Evolutionary conservation across 2,113 vertebrate genomes (phyloP).

Genomic region (Microtus pennsylvanicus): DNA sequence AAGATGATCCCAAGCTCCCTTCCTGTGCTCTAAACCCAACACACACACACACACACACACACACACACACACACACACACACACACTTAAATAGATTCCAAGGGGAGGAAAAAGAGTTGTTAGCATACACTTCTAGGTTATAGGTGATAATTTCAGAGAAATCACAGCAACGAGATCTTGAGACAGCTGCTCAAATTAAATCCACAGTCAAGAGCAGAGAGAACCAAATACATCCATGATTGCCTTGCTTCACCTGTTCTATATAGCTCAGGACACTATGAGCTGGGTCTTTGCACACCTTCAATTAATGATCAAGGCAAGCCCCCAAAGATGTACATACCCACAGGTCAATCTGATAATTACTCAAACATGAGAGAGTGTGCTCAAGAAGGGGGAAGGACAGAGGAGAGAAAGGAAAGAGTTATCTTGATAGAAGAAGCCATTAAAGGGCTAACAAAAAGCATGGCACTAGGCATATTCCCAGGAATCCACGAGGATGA

Average conservation of each 20-base stretch:
- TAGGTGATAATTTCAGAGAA: neutral
- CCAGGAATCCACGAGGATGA: too few relatives aligned
- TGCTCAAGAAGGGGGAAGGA: too few relatives aligned
- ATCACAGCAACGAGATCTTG: neutral
- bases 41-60: neutral
- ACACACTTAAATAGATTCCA: neutral
- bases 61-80: neutral
- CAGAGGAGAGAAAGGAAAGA: too few relatives aligned
- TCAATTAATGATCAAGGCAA: neutral
- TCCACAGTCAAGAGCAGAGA: neutral
- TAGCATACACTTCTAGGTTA: neutral
- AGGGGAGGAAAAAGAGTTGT: too few relatives aligned
- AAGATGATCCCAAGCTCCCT: neutral
- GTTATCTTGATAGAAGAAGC: too few relatives aligned
- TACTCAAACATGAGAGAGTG: neutral
- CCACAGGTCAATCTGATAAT: neutral
- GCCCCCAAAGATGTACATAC: neutral
- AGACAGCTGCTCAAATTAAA: neutral
- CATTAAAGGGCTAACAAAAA: too few relatives aligned
- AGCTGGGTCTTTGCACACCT: too few relatives aligned
- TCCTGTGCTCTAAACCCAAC: neutral
- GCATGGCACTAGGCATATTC: too few relatives aligned
- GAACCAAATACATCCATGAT: too few relatives aligned
- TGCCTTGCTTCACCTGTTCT: neutral
- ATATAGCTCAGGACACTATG: neutral